Evolutionary conservation across 2,113 vertebrate genomes (phyloP).

Genomic region (Vicugna pacos): DNA sequence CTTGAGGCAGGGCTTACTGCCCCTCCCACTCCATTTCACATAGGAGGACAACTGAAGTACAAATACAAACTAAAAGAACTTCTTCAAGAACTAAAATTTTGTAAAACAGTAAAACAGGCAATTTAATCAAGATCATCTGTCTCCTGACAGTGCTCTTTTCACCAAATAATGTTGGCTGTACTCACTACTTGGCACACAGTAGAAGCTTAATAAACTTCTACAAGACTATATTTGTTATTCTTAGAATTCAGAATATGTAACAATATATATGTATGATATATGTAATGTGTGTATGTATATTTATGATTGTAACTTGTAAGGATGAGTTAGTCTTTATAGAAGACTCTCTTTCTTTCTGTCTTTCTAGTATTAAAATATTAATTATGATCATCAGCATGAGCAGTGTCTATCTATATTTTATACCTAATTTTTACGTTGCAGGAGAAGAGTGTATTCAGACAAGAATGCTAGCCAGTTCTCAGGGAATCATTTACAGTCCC

Average conservation of each 20-base stretch:
- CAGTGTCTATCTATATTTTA: background rate
- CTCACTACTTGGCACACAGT: background rate
- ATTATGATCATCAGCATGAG: background rate
- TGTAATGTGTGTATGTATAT: background rate
- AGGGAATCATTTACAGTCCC: background rate
- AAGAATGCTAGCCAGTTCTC: background rate
- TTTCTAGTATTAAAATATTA: background rate
- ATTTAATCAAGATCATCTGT: background rate
- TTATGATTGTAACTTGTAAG: background rate
- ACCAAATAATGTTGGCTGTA: background rate
- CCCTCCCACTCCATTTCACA: background rate
- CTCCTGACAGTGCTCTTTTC: background rate
- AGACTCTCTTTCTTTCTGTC: background rate
- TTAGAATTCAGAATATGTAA: background rate
- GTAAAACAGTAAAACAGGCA: background rate
- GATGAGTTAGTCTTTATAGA: background rate
- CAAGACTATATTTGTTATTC: background rate
- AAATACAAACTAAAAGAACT: background rate
- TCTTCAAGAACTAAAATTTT: conserved; percentile 31
- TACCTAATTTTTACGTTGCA: conserved; percentile 20
- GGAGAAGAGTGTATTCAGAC: background rate
- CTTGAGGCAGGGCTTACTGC: background rate
- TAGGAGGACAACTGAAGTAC: background rate
- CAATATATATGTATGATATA: background rate
- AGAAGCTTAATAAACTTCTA: background rate